Evolutionary conservation across 2,113 vertebrate genomes (phyloP).

Genomic region (Chloebia gouldiae): DNA sequence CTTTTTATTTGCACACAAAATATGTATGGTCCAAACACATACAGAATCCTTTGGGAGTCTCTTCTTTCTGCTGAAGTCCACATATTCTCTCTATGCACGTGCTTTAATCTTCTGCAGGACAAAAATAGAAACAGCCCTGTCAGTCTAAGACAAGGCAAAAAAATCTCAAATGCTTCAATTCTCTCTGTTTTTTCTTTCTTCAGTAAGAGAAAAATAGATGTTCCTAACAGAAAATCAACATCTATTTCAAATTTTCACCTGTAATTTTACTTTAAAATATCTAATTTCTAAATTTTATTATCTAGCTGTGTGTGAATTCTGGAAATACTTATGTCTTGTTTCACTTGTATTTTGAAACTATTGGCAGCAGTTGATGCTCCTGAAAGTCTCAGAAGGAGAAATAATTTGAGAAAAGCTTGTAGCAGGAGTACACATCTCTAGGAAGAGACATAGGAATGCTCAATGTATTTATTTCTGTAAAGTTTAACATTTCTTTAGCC

Average conservation of each 20-base stretch:
- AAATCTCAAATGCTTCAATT: background rate
- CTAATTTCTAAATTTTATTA: background rate
- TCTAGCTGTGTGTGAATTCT: background rate
- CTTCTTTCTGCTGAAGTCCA: background rate
- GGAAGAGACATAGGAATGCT: background rate
- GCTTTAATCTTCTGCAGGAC: background rate
- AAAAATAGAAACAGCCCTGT: background rate
- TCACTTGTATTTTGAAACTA: background rate
- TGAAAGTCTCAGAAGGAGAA: background rate
- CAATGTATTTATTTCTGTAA: background rate
- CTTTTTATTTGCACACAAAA: background rate
- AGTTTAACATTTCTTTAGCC: background rate
- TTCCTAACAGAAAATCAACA: background rate
- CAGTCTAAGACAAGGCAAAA: background rate
- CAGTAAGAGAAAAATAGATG: background rate
- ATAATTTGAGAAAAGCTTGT: background rate
- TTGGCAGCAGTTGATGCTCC: background rate
- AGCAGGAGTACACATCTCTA: background rate
- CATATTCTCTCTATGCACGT: background rate
- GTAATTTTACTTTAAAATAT: background rate
- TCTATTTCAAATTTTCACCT: background rate
- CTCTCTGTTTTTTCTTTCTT: background rate
- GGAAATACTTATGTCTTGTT: background rate
- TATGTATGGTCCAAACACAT: background rate
- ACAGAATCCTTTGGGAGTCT: background rate